Evolutionary conservation across 1,140 invertebrate genomes (phyloP).

Genomic region (Procambarus virginalis): DNA sequence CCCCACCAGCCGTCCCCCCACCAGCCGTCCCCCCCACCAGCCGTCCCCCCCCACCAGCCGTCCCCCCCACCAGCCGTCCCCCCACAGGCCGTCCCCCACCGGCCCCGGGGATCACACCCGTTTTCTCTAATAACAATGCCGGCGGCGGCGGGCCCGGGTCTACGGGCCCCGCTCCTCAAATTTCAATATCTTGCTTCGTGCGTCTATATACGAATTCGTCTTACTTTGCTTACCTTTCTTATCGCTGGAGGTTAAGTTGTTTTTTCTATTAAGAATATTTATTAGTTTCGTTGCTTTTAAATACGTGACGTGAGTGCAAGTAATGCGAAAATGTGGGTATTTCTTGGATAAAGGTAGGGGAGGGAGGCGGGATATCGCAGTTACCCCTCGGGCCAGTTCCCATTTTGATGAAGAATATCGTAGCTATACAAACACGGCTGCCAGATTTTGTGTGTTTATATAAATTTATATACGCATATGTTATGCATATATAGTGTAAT

Average conservation of each 20-base stretch:
- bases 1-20: too few species aligned
- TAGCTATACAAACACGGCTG: background rate
- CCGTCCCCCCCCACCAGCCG: too few species aligned
- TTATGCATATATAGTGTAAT: too few species aligned
- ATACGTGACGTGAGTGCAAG: background rate
- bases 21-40: too few species aligned
- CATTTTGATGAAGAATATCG: constrained; percentile 29
- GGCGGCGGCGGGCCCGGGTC: constrained; percentile 47
- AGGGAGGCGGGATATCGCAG: constrained; percentile 24
- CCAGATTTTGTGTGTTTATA: background rate
- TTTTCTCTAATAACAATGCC: constrained; percentile 67
- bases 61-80: too few species aligned
- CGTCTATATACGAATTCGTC: background rate
- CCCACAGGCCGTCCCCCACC: too few species aligned
- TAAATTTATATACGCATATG: background rate
- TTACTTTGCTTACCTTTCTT: background rate
- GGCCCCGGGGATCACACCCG: constrained; percentile 44
- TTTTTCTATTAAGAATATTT: background rate
- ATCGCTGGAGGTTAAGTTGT: background rate
- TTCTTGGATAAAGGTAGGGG: background rate
- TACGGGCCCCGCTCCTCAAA: constrained; percentile 42
- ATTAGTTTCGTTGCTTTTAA: background rate
- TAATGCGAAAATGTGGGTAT: background rate
- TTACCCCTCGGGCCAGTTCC: constrained; percentile 45
- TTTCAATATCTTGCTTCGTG: background rate